phyloP scores from a whole-genome alignment of 2,113 vertebrate species.

The Leucopternis melanops region DNA sequence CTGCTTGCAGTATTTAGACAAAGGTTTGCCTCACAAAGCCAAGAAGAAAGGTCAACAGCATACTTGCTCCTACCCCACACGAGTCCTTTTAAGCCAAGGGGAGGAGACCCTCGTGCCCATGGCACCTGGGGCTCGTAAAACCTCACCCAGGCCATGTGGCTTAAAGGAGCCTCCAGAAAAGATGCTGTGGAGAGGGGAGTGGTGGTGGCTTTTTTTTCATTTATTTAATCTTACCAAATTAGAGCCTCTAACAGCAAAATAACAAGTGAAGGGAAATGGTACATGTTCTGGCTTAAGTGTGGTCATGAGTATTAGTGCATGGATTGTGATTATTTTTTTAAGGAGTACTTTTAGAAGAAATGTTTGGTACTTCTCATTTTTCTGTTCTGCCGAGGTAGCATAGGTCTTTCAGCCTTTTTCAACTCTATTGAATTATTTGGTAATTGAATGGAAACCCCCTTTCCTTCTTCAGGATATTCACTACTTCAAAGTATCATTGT shows the following conservation, averaged over 20 bases:
- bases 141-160: not conserved
- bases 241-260: not conserved
- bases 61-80: fast-evolving
- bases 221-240: not conserved
- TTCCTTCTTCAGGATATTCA: too few species aligned
- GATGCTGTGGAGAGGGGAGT: not conserved
- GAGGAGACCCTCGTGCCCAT: not conserved
- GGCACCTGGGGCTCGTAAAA: not conserved
- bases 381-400: too few species aligned
- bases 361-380: too few species aligned
- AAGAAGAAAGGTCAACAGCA: not conserved
- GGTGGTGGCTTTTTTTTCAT: too few species aligned
- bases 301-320: too few species aligned
- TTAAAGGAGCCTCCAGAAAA: not conserved
- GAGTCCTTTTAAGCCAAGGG: not conserved
- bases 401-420: too few species aligned
- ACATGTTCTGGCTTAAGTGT: too few species aligned
- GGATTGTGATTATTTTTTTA: too few species aligned
- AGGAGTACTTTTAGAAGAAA: too few species aligned
- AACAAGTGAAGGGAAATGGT: not conserved
- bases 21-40: not conserved
- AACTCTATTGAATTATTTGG: too few species aligned
- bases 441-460: too few species aligned
- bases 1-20: not conserved
- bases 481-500: too few species aligned